These are phyloP conservation scores for Tortricodes alternella DNA, from an alignment of 2,888 invertebrate species.

Conservation along the genomic window DNA sequence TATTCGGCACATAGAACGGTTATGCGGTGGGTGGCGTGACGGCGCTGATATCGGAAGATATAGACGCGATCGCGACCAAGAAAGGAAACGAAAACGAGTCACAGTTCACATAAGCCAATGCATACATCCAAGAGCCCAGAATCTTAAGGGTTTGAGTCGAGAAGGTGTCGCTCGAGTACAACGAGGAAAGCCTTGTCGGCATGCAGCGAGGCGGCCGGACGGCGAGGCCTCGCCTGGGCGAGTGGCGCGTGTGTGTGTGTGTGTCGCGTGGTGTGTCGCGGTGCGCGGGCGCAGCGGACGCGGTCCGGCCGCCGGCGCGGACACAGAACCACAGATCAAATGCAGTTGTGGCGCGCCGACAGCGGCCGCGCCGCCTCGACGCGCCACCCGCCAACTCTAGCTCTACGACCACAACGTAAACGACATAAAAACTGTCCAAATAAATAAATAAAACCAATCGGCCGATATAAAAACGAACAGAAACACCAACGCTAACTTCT, in stretches of 20 bases:
- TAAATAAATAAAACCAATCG: conserved; percentile 72
- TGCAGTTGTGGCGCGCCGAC: conserved; percentile 76
- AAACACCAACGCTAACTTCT: conserved; percentile 82
- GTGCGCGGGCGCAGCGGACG: conserved; percentile 37
- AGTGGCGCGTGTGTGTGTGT: conserved; percentile 34
- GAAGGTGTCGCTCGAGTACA: conserved; percentile 72
- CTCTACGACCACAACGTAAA: conserved; percentile 80
- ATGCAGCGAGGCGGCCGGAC: conserved; percentile 76
- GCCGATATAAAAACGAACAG: conserved; percentile 76
- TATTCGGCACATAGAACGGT: conserved; percentile 34
- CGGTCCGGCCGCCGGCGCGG: conserved; percentile 63
- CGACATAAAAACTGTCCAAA: conserved; percentile 67
- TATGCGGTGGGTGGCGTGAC: conserved; percentile 11
- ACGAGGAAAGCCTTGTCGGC: conserved; percentile 80
- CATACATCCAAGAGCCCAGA: conserved; percentile 83
- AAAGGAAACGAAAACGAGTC: conserved; percentile 83
- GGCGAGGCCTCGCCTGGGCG: conserved; percentile 44
- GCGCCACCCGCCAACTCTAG: conserved; percentile 77
- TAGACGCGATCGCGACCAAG: conserved; percentile 77
- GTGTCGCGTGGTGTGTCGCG: conserved; percentile 34
- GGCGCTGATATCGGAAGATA: conserved; percentile 61
- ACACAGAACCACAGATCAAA: conserved; percentile 83
- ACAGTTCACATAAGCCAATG: conserved; percentile 83
- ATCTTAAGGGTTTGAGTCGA: conserved; percentile 82
- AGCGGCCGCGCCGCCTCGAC: conserved; percentile 47